A percentile compares a stretch with the other conserved stretches of the same genome.
Evolutionary conservation across 2,113 vertebrate species (phyloP).

Genomic region (western clawed frog (Xenopus tropicalis)): UCB_Xtro_10.0 CM004443.2:141387001-141387500

Average conservation of each 20-base stretch:
- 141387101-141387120: background rate
- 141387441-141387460: conserved; percentile 36
- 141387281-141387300: no score
- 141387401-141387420: conserved; percentile 46
- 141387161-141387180: no score
- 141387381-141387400: conserved; percentile 49
- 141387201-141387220: background rate
- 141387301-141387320: no score
- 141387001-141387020: no score
- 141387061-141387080: conserved; percentile 6
- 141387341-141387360: background rate
- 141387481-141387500: no score
- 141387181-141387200: background rate
- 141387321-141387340: no score
- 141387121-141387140: background rate
- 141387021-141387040: conserved; percentile 19
- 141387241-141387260: no score
- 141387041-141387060: conserved; percentile 6
- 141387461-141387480: conserved; percentile 36
- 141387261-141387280: no score
- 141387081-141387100: background rate
- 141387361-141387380: conserved; percentile 45
- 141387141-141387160: conserved; percentile 14
- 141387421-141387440: conserved; percentile 23
- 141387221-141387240: no score